Evolutionary conservation across 2,888 invertebrate species (phyloP), one percentile per base, ranked within the genome.

Genomic region (Callinectes sapidus): DNA sequence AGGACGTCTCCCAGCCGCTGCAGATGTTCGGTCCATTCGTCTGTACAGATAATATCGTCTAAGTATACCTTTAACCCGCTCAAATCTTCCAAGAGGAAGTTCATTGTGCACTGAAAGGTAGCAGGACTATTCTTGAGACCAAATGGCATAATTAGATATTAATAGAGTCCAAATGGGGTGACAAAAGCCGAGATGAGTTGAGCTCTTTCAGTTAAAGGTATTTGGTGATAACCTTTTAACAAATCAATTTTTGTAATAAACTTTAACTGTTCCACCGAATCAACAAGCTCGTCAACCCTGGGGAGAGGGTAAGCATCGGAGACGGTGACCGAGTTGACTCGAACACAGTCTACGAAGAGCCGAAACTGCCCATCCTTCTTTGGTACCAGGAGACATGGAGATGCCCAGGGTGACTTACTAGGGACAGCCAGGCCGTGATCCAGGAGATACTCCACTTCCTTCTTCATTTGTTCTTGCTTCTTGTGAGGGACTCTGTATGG

Each of bases 371-470:
- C 89, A 66, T 35, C 23, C 71, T 89, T 39, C 39, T 89, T 89
- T 0, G 66, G 89, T 14, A 89, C n/a, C 71, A 89, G 35, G 0
- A 89, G 66, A 54, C 89, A 66, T 16, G 89, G 89, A 32, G 89
- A 89, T 8, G 89, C 89, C 89, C 89, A 89, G n/a, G 66, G 66
- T 2, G 89, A 89, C 23, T 55, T 28, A 5, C 39, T 89, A n/a
- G 54, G 54, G 55, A 87, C 54, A 10, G 87, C 87, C 54, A 87
- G 54, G 8, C 89, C 89, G 35, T 89, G 6, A 32, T 89, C 89
- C 35, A 89, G 66, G 13, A 89, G 71, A 66, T 89, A 89, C 18
- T 89, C 2, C 39, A 89, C 66, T 89, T 13, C 55, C 18, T 55
- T 89, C 89, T 89, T 6, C 89, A 89, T 66, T 35, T 1, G 39